phyloP scores from a whole-genome alignment of 2,888 invertebrate species.

The Catocala fraxini region DNA sequence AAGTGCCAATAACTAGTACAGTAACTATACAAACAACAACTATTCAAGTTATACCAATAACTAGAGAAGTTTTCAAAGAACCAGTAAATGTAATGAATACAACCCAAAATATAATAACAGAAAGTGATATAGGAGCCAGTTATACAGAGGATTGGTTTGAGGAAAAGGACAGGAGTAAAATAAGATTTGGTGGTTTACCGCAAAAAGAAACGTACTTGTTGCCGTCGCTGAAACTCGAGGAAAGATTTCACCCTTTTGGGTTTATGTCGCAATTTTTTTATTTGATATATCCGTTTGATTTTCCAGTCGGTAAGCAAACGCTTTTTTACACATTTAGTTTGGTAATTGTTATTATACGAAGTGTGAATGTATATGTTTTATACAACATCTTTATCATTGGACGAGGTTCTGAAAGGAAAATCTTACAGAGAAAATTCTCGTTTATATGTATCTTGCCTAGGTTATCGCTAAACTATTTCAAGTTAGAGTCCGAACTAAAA shows the following conservation, averaged over 20 bases:
- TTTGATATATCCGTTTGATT: slow-evolving; percentile 89
- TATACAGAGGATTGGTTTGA: slow-evolving; percentile 78
- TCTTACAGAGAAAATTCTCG: too few species aligned
- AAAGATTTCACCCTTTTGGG: slow-evolving; percentile 89
- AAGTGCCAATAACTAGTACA: slow-evolving; percentile 34
- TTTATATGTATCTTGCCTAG: too few species aligned
- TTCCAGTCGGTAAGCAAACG: slow-evolving; percentile 88
- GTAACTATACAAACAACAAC: slow-evolving; percentile 32
- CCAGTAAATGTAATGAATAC: slow-evolving; percentile 57
- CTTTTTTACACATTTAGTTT: slow-evolving; percentile 17
- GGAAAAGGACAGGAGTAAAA: slow-evolving; percentile 74
- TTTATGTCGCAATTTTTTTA: slow-evolving; percentile 89
- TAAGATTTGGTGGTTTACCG: slow-evolving; percentile 81
- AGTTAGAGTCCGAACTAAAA: too few species aligned
- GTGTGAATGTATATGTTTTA: too few species aligned
- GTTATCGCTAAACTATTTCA: too few species aligned
- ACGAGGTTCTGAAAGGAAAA: too few species aligned
- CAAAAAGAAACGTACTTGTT: slow-evolving; percentile 83
- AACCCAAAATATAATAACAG: slow-evolving; percentile 65
- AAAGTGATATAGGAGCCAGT: slow-evolving; percentile 68
- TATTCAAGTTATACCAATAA: slow-evolving; percentile 73
- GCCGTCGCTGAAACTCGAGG: slow-evolving; percentile 86
- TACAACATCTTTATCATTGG: too few species aligned
- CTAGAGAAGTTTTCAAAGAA: slow-evolving; percentile 68
- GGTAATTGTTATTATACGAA: neutral